Conservation (phyloP, 2,113 vertebrate genomes). For the Isurus oxyrinchus region DNA sequence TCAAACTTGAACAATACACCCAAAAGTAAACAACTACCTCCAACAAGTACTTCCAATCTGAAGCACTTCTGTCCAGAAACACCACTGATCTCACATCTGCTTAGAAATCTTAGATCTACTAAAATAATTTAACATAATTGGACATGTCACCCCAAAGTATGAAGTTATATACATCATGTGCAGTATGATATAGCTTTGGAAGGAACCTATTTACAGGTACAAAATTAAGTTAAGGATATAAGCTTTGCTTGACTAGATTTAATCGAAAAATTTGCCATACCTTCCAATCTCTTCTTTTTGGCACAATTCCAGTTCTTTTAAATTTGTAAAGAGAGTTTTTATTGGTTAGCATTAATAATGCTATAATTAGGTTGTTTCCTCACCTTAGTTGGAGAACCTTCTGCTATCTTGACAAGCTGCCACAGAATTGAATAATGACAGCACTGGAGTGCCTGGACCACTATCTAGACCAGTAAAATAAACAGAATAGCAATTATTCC, state of each 20-base stretch:
- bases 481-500: background rate
- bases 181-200: background rate
- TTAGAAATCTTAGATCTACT: background rate
- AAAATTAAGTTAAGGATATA: conserved; percentile 38
- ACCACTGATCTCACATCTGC: background rate
- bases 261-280: background rate
- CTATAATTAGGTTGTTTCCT: conserved; percentile 46
- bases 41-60: background rate
- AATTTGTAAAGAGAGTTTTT: conserved; percentile 39
- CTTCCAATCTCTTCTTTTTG: background rate
- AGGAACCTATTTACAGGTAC: background rate
- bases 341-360: conserved; percentile 26
- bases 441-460: conserved; percentile 95
- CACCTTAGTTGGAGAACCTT: conserved; percentile 93
- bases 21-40: background rate
- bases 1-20: background rate
- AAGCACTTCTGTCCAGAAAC: background rate
- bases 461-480: conserved; percentile 70
- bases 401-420: conserved; percentile 97
- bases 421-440: conserved; percentile 98
- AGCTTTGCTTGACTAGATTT: background rate
- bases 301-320: background rate
- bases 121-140: background rate
- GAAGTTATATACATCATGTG: background rate
- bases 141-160: background rate